Conservation (phyloP, 2,888 invertebrate genomes). For the Hydraecia micacea region DNA sequence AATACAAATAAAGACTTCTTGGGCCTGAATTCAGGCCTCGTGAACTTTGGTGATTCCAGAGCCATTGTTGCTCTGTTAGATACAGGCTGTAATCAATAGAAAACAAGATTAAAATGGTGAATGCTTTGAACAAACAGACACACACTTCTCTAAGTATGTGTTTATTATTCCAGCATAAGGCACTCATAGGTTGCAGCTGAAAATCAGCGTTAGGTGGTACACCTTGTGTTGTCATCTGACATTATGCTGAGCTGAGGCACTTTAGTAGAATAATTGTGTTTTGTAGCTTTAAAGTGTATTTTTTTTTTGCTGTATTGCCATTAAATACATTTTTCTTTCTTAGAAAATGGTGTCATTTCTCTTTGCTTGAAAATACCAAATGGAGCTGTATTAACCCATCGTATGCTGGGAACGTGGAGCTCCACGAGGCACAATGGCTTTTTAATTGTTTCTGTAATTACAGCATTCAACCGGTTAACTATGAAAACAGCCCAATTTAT, state of each 20-base stretch:
- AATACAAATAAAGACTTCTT: slow-evolving; percentile 75
- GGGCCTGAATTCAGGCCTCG: slow-evolving; percentile 76
- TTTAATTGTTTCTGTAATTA: no score
- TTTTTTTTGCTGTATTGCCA: no score
- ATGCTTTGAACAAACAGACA: neutral
- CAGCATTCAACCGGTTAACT: no score
- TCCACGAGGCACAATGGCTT: no score
- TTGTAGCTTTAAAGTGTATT: no score
- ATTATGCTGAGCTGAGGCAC: neutral
- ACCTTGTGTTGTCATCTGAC: neutral
- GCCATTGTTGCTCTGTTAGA: slow-evolving; percentile 71
- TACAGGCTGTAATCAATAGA: slow-evolving; percentile 70
- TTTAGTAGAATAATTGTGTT: neutral
- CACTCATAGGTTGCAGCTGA: neutral
- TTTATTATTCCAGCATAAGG: no score
- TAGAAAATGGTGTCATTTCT: neutral
- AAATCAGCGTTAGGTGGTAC: neutral
- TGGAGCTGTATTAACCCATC: no score
- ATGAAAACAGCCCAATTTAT: neutral
- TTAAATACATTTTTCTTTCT: neutral
- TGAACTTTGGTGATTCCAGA: slow-evolving; percentile 78
- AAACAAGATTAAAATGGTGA: neutral
- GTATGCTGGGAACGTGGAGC: no score
- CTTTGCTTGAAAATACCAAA: neutral
- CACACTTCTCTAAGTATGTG: no score